Evolutionary conservation across 2,888 invertebrate genomes (phyloP).

Genomic region (Cerastoderma edule): DNA sequence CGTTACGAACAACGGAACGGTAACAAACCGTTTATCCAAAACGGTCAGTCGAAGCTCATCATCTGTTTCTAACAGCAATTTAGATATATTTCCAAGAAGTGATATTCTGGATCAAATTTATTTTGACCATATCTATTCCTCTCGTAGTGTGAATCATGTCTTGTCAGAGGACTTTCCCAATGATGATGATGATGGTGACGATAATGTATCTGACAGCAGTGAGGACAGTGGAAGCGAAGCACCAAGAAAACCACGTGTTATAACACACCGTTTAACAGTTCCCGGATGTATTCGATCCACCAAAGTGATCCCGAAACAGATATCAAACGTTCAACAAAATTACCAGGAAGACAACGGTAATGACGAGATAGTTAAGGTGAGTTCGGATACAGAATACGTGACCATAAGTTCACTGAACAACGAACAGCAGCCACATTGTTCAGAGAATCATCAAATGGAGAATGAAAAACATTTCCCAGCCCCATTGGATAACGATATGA

Average conservation of each 20-base stretch:
- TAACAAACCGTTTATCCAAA: background rate
- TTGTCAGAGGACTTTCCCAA: background rate
- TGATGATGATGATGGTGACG: background rate
- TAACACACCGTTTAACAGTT: background rate
- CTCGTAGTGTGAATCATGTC: background rate
- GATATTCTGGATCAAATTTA: conserved; percentile 40
- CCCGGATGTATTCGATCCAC: background rate
- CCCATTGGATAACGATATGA: conserved; percentile 27
- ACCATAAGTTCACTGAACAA: background rate
- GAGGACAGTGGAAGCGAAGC: background rate
- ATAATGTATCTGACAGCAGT: background rate
- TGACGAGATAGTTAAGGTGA: background rate
- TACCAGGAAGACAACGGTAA: background rate
- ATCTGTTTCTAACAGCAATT: background rate
- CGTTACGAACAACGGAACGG: background rate
- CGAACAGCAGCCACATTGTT: background rate
- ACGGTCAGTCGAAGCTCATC: background rate
- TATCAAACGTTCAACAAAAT: background rate
- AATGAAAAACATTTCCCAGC: background rate
- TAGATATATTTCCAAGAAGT: conserved; percentile 31
- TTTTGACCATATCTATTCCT: conserved; percentile 49
- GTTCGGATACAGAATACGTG: background rate
- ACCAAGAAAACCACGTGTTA: background rate
- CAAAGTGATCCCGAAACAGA: background rate
- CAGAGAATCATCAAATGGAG: background rate